Evolutionary conservation across 2,797 vertebrate species (phyloP).

Genomic region (Xenopus petersii): DNA sequence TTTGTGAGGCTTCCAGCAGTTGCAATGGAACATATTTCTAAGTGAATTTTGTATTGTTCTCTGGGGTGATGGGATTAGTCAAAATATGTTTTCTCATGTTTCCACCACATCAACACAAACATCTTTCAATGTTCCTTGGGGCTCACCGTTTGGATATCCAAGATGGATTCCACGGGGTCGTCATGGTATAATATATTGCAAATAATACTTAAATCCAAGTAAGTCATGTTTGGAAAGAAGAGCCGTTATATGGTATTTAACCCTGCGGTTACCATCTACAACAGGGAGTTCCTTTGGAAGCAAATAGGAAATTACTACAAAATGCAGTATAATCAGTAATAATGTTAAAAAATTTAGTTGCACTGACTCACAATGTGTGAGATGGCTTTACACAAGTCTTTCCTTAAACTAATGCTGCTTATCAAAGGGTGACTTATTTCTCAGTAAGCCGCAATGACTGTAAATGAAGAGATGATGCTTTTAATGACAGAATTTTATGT

Average conservation of each 20-base stretch:
- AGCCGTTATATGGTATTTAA: conserved; percentile 17
- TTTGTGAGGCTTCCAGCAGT: conserved; percentile 60
- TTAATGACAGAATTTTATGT: conserved; percentile 12
- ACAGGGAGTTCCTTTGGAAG: conserved; percentile 12
- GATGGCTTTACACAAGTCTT: conserved; percentile 7
- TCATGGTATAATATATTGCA: conserved; percentile 39
- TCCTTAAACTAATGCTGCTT: neutral
- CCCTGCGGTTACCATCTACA: conserved; percentile 5
- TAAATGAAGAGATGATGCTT: conserved; percentile 3
- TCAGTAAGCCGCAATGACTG: conserved; percentile 8
- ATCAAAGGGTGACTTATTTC: conserved; percentile 11
- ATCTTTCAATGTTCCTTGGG: conserved; percentile 59
- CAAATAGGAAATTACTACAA: conserved; percentile 1
- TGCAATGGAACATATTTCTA: conserved; percentile 65
- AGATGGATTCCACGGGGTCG: conserved; percentile 41
- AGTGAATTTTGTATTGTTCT: conserved; percentile 59
- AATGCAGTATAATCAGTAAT: conserved; percentile 17
- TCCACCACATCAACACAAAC: conserved; percentile 64
- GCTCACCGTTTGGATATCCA: conserved; percentile 58
- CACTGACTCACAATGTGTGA: conserved; percentile 28
- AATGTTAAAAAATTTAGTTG: conserved; percentile 3
- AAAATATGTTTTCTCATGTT: conserved; percentile 66
- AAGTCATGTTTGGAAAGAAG: conserved; percentile 19
- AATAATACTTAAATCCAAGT: conserved; percentile 21
- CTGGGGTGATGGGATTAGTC: conserved; percentile 59